phyloP scores from a whole-genome alignment of 2,888 invertebrate species.

The Operophtera brumata region DNA sequence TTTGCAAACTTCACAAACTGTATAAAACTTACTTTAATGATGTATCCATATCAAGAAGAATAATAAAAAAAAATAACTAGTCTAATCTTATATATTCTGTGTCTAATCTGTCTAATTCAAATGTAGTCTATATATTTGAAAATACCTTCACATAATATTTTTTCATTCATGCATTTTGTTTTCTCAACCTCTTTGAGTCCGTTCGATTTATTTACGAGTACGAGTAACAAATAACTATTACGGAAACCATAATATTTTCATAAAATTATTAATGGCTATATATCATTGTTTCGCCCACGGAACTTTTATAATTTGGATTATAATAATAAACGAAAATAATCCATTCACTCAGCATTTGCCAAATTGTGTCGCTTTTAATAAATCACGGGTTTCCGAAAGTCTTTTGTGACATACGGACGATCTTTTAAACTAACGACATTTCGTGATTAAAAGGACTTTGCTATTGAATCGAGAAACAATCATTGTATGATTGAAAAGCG shows the following conservation, averaged over 20 bases:
- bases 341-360: conserved; percentile 52
- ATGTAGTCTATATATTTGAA: too few relatives aligned
- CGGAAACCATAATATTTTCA: conserved; percentile 38
- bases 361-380: conserved; percentile 59
- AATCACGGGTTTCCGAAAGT: conserved; percentile 54
- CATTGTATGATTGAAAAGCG: too few relatives aligned
- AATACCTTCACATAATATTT: background rate
- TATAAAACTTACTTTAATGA: too few relatives aligned
- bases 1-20: too few relatives aligned
- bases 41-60: too few relatives aligned
- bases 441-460: too few relatives aligned
- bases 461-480: too few relatives aligned
- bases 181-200: conserved; percentile 18
- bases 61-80: too few relatives aligned
- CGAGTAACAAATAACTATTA: conserved; percentile 30
- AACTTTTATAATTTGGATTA: conserved; percentile 55
- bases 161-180: conserved; percentile 6
- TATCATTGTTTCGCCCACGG: conserved; percentile 55
- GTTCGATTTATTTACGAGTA: conserved; percentile 31
- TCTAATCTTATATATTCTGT: too few relatives aligned
- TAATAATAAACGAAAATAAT: conserved; percentile 58
- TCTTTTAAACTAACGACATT: background rate
- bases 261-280: conserved; percentile 47
- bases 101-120: too few relatives aligned
- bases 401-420: conserved; percentile 39